phyloP scores from a whole-genome alignment of 2,888 invertebrate genomes.

The Gibbula magus region DNA sequence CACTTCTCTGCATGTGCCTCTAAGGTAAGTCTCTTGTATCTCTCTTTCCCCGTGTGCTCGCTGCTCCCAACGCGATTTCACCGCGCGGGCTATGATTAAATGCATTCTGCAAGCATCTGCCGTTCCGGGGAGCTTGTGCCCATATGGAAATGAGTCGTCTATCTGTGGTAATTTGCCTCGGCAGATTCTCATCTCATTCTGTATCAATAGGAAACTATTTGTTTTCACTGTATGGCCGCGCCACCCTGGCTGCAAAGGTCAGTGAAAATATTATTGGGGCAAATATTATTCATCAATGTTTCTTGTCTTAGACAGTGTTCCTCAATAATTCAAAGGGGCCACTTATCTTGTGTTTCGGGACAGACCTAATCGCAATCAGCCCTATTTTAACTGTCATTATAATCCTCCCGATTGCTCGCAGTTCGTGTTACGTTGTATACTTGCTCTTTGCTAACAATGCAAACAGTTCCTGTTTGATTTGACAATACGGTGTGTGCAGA shows the following conservation, averaged over 20 bases:
- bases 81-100: not conserved
- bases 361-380: too few species aligned
- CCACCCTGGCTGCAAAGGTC: not conserved
- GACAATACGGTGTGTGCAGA: not conserved
- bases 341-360: too few species aligned
- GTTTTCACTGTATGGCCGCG: not conserved
- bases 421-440: not conserved
- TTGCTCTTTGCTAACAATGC: not conserved
- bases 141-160: not conserved
- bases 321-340: too few species aligned
- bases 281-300: not conserved
- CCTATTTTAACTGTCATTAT: not conserved
- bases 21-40: constrained; percentile 4
- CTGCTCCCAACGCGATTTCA: not conserved
- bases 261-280: not conserved
- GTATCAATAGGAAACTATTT: not conserved
- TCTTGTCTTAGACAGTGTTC: not conserved
- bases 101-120: not conserved
- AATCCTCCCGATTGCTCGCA: not conserved
- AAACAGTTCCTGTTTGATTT: constrained; percentile 11
- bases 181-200: not conserved
- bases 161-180: not conserved
- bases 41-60: not conserved
- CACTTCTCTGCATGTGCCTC: not conserved
- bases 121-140: not conserved